Percentiles rank a stretch among this genome's conserved stretches.
Evolutionary conservation across 2,888 invertebrate genomes (phyloP).

Genomic region (Phyllotreta striolata): DNA sequence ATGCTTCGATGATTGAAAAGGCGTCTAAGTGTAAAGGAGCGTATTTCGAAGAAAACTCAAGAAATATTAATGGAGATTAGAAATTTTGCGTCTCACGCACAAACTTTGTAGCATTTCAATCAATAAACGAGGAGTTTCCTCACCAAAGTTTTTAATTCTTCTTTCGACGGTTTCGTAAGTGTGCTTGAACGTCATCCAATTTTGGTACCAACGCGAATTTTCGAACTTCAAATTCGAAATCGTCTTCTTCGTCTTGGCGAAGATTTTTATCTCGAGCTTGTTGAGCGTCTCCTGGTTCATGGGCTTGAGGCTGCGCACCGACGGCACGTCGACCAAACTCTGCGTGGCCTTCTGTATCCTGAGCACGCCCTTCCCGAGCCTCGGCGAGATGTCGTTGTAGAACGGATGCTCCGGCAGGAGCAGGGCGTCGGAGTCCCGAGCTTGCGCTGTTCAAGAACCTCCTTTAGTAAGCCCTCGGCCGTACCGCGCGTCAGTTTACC

Average conservation of each 20-base stretch:
- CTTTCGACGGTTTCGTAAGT: slow-evolving; percentile 39
- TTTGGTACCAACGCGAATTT: slow-evolving; percentile 48
- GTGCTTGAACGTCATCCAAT: slow-evolving; percentile 45
- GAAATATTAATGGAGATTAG: too few relatives aligned
- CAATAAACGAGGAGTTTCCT: background rate
- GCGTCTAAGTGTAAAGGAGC: too few relatives aligned
- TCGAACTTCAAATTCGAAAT: slow-evolving; percentile 42
- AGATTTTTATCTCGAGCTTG: slow-evolving; percentile 49
- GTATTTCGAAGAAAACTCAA: too few relatives aligned
- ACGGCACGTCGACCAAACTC: slow-evolving; percentile 11
- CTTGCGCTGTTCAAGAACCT: slow-evolving; percentile 37
- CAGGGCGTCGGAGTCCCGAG: slow-evolving; percentile 45
- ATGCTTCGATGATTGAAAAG: too few relatives aligned
- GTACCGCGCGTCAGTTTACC: slow-evolving; percentile 52
- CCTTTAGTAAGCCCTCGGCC: background rate
- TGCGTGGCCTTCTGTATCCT: slow-evolving; percentile 26
- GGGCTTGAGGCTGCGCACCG: slow-evolving; percentile 2
- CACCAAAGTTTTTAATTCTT: slow-evolving; percentile 35
- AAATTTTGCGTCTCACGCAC: too few relatives aligned
- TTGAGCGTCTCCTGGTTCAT: slow-evolving; percentile 26
- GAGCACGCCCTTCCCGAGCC: slow-evolving; percentile 48
- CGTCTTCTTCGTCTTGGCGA: slow-evolving; percentile 49
- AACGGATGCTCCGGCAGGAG: slow-evolving; percentile 54
- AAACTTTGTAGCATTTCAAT: too few relatives aligned
- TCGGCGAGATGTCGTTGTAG: slow-evolving; percentile 47